A percentile compares a stretch with the other conserved stretches of the same genome.
These are phyloP conservation scores for Periophthalmus modestus DNA, from an alignment of 2,113 vertebrate genomes.

Conservation along the genomic window DNA sequence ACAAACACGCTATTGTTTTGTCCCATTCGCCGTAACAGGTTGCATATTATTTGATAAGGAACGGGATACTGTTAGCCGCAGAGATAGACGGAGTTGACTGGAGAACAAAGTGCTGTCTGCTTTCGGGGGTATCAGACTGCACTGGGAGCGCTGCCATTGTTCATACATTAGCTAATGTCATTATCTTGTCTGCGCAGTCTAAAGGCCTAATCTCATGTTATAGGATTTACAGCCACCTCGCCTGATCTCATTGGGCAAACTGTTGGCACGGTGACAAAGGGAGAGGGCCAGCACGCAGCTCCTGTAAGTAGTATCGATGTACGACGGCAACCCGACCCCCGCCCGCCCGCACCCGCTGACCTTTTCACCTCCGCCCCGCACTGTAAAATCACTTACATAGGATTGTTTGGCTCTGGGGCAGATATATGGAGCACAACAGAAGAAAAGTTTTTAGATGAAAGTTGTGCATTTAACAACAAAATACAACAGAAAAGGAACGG, in stretches of 20 bases:
- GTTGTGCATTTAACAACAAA: not conserved
- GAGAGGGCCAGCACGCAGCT: constrained; percentile 54
- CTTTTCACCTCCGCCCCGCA: constrained; percentile 32
- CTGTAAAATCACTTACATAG: constrained; percentile 12
- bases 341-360: constrained; percentile 14
- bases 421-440: not conserved
- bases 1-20: constrained; percentile 25
- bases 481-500: not conserved
- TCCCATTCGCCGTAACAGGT: constrained; percentile 3
- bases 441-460: not conserved
- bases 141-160: constrained; percentile 63
- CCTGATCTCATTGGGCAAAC: constrained; percentile 74
- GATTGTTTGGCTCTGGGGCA: not conserved
- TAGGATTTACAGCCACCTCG: constrained; percentile 76
- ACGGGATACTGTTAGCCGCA: constrained; percentile 21
- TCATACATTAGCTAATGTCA: constrained; percentile 78
- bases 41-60: constrained; percentile 15
- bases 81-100: constrained; percentile 25
- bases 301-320: constrained; percentile 57
- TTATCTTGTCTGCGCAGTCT: constrained; percentile 76
- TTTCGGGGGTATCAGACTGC: constrained; percentile 58
- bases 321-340: constrained; percentile 51
- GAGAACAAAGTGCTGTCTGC: constrained; percentile 51
- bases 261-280: constrained; percentile 68
- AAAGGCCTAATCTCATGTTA: constrained; percentile 76